Conservation (phyloP, 2,113 vertebrate species). For the Phoxinus phoxinus region DNA sequence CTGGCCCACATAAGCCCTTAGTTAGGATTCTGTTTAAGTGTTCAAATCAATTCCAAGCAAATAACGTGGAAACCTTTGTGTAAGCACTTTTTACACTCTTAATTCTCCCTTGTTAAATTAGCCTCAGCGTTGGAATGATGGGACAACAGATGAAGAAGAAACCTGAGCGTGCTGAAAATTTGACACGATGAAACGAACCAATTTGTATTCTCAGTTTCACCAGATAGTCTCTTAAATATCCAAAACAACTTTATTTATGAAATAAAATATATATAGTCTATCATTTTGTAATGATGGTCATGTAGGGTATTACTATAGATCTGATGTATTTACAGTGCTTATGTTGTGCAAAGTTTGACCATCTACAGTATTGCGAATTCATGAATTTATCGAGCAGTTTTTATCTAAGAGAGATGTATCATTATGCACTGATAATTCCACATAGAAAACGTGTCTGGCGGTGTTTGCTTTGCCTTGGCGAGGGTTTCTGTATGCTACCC, state of each 20-base stretch:
- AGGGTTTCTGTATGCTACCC: slow-evolving; percentile 92
- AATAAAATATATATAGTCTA: too few species aligned
- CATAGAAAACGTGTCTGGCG: slow-evolving; percentile 58
- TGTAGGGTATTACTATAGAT: not conserved
- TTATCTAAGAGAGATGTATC: slow-evolving; percentile 43
- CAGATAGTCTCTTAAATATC: not conserved
- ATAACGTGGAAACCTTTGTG: slow-evolving; percentile 58
- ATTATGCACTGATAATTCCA: slow-evolving; percentile 58
- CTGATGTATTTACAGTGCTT: not conserved
- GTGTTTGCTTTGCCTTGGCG: slow-evolving; percentile 79
- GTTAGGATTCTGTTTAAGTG: slow-evolving; percentile 62
- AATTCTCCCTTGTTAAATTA: slow-evolving; percentile 57
- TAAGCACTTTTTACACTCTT: slow-evolving; percentile 60
- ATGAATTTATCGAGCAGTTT: not conserved
- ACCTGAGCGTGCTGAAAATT: not conserved
- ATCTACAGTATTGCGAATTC: slow-evolving; percentile 5
- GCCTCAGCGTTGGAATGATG: slow-evolving; percentile 40
- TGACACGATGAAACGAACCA: too few species aligned
- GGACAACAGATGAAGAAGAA: slow-evolving; percentile 36
- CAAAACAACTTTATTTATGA: too few species aligned
- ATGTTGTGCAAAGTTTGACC: not conserved
- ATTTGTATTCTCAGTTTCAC: not conserved
- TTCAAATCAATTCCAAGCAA: slow-evolving; percentile 64
- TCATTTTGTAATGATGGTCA: too few species aligned
- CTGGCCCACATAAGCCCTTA: slow-evolving; percentile 55